Evolutionary conservation across 2,113 vertebrate genomes (phyloP).

Genomic region (Bagarius yarrelli): DNA sequence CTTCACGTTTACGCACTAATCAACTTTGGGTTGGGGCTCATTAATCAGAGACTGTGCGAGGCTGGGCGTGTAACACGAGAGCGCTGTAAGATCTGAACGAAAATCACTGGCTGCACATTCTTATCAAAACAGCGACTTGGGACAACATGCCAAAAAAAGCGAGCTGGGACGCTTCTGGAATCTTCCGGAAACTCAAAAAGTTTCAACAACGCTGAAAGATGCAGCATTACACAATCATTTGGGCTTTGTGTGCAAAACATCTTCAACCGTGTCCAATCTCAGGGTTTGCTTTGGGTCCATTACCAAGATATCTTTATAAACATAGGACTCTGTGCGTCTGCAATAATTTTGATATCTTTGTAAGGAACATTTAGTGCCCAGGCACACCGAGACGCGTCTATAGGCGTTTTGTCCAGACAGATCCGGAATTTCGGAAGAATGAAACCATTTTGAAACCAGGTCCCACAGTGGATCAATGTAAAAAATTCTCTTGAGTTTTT

Average conservation of each 20-base stretch:
- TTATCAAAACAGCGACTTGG: conserved; percentile 35
- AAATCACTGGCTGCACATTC: conserved; percentile 28
- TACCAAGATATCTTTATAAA: no score
- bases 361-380: no score
- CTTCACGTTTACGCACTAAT: background rate
- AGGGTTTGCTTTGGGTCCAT: background rate
- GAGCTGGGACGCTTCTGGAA: conserved; percentile 13
- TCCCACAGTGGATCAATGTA: no score
- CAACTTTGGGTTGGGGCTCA: conserved; percentile 14
- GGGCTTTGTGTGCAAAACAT: background rate
- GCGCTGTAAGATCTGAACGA: background rate
- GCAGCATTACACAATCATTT: background rate
- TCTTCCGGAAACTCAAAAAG: conserved; percentile 3
- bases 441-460: no score
- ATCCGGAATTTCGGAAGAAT: no score
- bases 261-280: conserved; percentile 4
- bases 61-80: conserved; percentile 31
- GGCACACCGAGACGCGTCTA: no score
- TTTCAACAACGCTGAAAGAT: background rate
- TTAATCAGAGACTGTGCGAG: conserved; percentile 15
- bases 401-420: no score
- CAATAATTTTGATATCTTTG: no score
- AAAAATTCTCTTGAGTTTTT: no score
- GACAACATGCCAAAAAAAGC: conserved; percentile 24
- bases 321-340: background rate